Percentiles rank a stretch among this genome's conserved stretches.
phyloP scores from a whole-genome alignment of 1,140 invertebrate genomes.

The Lethrus apterus region DNA sequence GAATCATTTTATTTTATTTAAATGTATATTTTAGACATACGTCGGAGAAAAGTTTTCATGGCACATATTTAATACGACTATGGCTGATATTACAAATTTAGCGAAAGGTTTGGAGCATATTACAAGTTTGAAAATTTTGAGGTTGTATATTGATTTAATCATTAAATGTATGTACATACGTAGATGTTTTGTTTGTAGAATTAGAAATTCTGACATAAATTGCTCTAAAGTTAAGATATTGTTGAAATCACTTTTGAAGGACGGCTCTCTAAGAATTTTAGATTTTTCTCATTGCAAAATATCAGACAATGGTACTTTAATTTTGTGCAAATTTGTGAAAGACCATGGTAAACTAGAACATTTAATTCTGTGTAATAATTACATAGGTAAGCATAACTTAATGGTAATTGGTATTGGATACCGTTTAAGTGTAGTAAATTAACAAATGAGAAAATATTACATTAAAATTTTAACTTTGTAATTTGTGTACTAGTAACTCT shows the following conservation, averaged over 20 bases:
- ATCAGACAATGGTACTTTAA: slow-evolving; percentile 40
- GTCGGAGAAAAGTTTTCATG: slow-evolving; percentile 41
- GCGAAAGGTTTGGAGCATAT: slow-evolving; percentile 43
- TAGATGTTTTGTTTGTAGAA: slow-evolving; percentile 34
- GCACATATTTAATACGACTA: slow-evolving; percentile 44
- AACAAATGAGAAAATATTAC: slow-evolving; percentile 15
- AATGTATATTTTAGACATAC: slow-evolving; percentile 37
- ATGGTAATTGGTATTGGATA: background rate
- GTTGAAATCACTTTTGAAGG: slow-evolving; percentile 41
- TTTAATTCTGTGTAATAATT: slow-evolving; percentile 43
- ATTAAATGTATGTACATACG: background rate
- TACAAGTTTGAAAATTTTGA: slow-evolving; percentile 39
- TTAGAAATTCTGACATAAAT: slow-evolving; percentile 45
- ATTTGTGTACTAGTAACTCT: no score
- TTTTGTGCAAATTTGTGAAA: slow-evolving; percentile 42
- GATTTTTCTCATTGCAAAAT: slow-evolving; percentile 48
- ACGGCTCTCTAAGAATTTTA: slow-evolving; percentile 38
- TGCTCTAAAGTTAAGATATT: slow-evolving; percentile 44
- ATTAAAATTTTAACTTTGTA: slow-evolving; percentile 13
- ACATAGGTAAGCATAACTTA: slow-evolving; percentile 39
- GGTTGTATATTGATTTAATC: slow-evolving; percentile 26
- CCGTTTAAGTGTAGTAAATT: slow-evolving; percentile 8
- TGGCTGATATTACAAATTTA: slow-evolving; percentile 44
- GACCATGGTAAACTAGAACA: slow-evolving; percentile 38
- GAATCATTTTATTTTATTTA: slow-evolving; percentile 32